Base-by-base conservation (phyloP, 1,140 invertebrate genomes). In the Drosophila nasuta region DNA sequence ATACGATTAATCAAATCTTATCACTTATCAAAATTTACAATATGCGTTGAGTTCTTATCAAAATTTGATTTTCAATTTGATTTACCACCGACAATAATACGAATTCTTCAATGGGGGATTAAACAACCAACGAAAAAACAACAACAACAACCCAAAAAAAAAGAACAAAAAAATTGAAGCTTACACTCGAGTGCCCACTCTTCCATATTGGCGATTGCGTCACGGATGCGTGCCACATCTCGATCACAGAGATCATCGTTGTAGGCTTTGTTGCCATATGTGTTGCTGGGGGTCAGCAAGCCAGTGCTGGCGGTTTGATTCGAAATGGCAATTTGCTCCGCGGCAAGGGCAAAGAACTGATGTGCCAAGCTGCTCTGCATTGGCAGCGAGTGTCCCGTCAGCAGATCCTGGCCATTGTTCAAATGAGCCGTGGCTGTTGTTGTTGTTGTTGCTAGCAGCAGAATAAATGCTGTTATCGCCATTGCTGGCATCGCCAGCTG, bases 141-240 rank as follows among this genome's bases (percentile, higher is more conserved):
- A 46, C 13, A 15, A 3, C 4, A 46, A 46, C 11, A 46, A 46
- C n/a, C 13, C 3, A 46, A 46, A 46, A 11, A 15, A 3, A 43
- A 43, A 7, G 7, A 5, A 54, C 3, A 35, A 25, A 62, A 62
- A 1, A 13, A 20, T 63, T 25, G 20, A 25, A 11, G 49, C 86
- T 89, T 73, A 89, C 86, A 89, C 62, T 89, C 86, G 17, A 89
- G 67, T 0, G 86, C 86, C 86, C 86, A 89, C 62, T 89, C 86
- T 62, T 89, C 81, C 33, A 65, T 25, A 48, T 89, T 82, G 49
- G 59, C 20, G 20, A 89, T 77, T 57, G 81, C 81, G 25, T 74
- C 70, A 4, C 76, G 69, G 5, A 89, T 90, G 6, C 78, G 70
- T 4, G 51, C 56, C 5, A 89, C 25, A 49, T 89, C 81, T 56